Evolutionary conservation across 2,888 invertebrate species (phyloP).

Genomic region (Netelia inedita): DNA sequence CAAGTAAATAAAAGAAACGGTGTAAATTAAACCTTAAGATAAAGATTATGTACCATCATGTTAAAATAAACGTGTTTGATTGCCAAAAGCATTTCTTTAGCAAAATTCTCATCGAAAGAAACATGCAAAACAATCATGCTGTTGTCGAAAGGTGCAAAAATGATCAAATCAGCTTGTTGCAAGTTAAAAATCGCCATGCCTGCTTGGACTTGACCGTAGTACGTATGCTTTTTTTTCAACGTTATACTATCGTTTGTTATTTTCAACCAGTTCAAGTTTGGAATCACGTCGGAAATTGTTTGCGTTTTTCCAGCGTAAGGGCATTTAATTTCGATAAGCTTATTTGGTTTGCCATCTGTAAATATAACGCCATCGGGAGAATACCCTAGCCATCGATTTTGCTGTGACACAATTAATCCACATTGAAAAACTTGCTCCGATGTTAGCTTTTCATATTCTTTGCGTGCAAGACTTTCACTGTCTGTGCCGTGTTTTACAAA

Average conservation of each 20-base stretch:
- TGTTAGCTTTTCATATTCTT: slow-evolving; percentile 1
- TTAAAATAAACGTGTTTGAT: neutral
- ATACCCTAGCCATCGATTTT: slow-evolving; percentile 1
- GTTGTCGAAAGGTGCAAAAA: slow-evolving; percentile 2
- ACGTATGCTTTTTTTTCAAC: neutral
- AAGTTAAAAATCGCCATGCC: neutral
- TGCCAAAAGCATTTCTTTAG: slow-evolving; percentile 3
- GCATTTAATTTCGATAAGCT: neutral
- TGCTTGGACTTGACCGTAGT: neutral
- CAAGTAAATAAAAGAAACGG: neutral
- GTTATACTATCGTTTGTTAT: neutral
- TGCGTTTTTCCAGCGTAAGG: neutral
- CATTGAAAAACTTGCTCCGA: slow-evolving; percentile 10
- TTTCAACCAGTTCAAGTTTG: neutral
- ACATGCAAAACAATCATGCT: neutral
- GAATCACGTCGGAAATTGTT: neutral
- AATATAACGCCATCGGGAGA: slow-evolving; percentile 11
- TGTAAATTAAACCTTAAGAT: neutral
- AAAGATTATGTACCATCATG: slow-evolving; percentile 3
- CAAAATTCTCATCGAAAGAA: neutral
- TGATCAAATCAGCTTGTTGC: neutral
- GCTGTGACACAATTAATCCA: slow-evolving; percentile 12
- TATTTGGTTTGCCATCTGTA: neutral
- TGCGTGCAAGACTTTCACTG: slow-evolving; percentile 10
- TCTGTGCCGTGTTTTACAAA: slow-evolving; percentile 15